A percentile compares a stretch with the other conserved stretches of the same genome.
phyloP scores from a whole-genome alignment of 2,888 invertebrate species.

The Mythimna pallens region DNA sequence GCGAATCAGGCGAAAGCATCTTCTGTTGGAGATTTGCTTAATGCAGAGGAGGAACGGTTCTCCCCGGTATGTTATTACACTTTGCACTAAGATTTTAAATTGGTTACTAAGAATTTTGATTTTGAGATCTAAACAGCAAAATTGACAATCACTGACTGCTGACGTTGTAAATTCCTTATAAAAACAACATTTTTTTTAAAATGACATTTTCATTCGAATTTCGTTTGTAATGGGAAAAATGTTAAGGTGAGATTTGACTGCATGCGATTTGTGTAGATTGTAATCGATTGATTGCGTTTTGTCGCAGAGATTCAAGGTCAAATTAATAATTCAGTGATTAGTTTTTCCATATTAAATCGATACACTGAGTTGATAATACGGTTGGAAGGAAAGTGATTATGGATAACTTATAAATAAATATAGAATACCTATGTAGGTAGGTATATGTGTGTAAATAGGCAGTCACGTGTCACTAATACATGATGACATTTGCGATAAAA shows the following conservation, averaged over 20 bases:
- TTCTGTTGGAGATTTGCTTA: constrained; percentile 88
- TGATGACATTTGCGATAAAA: constrained; percentile 33
- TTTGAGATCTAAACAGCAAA: constrained; percentile 26
- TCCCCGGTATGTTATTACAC: constrained; percentile 78
- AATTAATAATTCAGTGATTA: constrained; percentile 32
- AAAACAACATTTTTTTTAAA: constrained; percentile 14
- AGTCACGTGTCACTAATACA: constrained; percentile 17
- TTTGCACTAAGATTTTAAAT: constrained; percentile 41
- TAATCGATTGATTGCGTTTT: constrained; percentile 25
- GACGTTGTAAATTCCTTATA: constrained; percentile 47
- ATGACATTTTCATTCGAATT: constrained; percentile 38
- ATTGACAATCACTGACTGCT: constrained; percentile 48
- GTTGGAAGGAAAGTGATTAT: constrained; percentile 27
- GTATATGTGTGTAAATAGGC: neutral
- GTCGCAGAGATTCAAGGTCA: constrained; percentile 50
- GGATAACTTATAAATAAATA: constrained; percentile 23
- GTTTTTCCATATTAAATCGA: constrained; percentile 20
- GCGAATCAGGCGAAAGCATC: constrained; percentile 86
- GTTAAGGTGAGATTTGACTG: constrained; percentile 48
- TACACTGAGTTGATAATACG: neutral
- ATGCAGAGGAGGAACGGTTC: constrained; percentile 84
- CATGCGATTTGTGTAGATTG: constrained; percentile 22
- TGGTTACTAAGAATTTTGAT: constrained; percentile 49
- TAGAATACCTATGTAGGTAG: neutral
- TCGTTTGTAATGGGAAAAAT: constrained; percentile 39